Conservation (phyloP, 2,113 vertebrate genomes). For the Lanius collurio region DNA sequence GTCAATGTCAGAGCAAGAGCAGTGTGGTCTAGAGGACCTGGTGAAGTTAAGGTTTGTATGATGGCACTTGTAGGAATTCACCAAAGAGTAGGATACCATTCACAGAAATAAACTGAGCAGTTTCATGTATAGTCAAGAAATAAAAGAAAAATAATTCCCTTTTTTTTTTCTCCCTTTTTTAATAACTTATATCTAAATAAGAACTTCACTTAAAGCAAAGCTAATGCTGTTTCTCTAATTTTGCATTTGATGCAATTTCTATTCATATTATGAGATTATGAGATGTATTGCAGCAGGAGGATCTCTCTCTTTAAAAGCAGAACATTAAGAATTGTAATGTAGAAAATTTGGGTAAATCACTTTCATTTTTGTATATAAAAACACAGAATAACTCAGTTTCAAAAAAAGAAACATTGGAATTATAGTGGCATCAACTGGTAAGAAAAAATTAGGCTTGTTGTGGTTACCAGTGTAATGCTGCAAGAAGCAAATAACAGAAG, state of each 20-base stretch:
- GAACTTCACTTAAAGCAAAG: conserved; percentile 4
- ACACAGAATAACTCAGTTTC: not conserved
- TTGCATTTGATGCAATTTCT: not conserved
- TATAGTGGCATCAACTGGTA: not conserved
- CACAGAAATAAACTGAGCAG: not conserved
- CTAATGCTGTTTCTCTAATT: not conserved
- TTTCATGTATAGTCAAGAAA: not conserved
- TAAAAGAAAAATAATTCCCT: not conserved
- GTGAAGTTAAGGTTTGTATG: not conserved
- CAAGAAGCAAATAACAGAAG: not conserved
- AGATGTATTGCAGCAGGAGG: not conserved
- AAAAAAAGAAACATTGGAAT: not conserved
- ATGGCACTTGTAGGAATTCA: not conserved
- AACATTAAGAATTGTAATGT: not conserved
- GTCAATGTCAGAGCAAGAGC: not conserved
- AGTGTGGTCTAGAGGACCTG: not conserved
- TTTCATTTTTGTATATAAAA: not conserved
- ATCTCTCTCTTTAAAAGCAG: not conserved
- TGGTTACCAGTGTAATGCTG: not conserved
- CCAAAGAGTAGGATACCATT: not conserved
- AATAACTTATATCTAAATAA: not conserved
- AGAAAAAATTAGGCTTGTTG: not conserved
- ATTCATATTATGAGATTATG: not conserved
- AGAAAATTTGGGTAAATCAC: not conserved
- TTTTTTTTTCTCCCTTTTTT: not conserved